Evolutionary conservation across 2,113 vertebrate species (phyloP).

Genomic region (Progne subis): DNA sequence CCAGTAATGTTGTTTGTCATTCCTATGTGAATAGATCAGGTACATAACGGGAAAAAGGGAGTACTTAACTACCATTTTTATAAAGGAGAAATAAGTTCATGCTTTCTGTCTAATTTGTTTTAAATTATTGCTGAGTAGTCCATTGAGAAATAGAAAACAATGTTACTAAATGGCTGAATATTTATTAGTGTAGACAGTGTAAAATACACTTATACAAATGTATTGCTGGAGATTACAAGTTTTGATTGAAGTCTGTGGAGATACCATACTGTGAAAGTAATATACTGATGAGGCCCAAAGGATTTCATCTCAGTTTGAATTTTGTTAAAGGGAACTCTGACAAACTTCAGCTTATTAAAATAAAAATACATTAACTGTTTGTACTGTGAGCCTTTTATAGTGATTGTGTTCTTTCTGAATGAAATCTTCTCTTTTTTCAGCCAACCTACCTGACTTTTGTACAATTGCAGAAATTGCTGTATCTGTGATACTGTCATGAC

Average conservation of each 20-base stretch:
- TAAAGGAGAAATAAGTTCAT: background rate
- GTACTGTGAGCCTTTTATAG: background rate
- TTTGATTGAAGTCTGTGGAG: background rate
- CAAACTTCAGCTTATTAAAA: background rate
- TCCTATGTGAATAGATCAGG: background rate
- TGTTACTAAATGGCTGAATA: background rate
- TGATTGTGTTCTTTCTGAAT: background rate
- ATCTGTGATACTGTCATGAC: background rate
- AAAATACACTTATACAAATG: background rate
- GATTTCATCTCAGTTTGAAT: background rate
- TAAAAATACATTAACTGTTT: background rate
- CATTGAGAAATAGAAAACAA: background rate
- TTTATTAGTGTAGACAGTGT: background rate
- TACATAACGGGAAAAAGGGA: background rate
- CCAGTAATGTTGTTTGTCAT: background rate
- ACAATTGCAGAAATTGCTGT: background rate
- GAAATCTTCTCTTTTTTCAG: background rate
- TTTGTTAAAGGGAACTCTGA: background rate
- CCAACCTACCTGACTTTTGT: background rate
- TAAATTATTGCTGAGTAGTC: constrained; percentile 2
- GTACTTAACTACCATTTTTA: background rate
- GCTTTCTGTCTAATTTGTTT: background rate
- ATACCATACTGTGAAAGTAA: background rate
- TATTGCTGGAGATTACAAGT: background rate
- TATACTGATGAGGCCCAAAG: background rate